Evolutionary conservation across 2,797 vertebrate genomes (phyloP), one percentile per base, ranked within the genome.

Genomic region (Parauchenoglanis ngamensis): DNA sequence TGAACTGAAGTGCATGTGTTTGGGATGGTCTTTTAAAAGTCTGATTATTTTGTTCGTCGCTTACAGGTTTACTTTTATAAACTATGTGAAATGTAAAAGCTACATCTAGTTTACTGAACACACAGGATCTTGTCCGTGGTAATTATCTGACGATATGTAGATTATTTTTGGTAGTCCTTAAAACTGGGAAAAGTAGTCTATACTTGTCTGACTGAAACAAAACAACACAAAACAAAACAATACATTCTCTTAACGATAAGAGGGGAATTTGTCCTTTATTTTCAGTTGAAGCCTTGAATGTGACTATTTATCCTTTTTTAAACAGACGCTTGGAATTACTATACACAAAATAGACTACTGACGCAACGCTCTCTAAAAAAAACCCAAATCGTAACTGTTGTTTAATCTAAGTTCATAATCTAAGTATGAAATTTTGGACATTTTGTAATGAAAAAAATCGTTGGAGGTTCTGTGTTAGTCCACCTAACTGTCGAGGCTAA

Each of bases 401-500:
- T 78, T 57, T 52, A n/a, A 72, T 19, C 40, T 78, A 80, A 84
- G 57, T 72, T 40, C 40, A 40, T 40, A 40, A 40, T 40, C 40
- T 23, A 3, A 44, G 72, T 31, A 8, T 19, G 49, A 49, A 7
- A 49, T 49, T 49, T 49, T 49, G 40, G 46, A 52, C 35, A 56
- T 77, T 77, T 77, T 35, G 15, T 56, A 57, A 78, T 35, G 28
- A 78, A 77, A 52, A 25, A 76, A 10, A n/a, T 40, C 61, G 21
- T 7, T 59, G 28, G 57, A 67, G 83, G 61, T 78, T 82, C 83
- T 8, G 63, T 87, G 80, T 87, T 87, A 35, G 75, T 57, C 68
- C 80, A 87, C 49, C 80, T 61, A 80, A 67, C n/a, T 80, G 80
- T 87, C 73, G 68, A 86, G 65, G 87, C 85, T 90, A 88, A 88